Base-by-base conservation (phyloP, 1,140 invertebrate species). In the Megathymus violae region DNA sequence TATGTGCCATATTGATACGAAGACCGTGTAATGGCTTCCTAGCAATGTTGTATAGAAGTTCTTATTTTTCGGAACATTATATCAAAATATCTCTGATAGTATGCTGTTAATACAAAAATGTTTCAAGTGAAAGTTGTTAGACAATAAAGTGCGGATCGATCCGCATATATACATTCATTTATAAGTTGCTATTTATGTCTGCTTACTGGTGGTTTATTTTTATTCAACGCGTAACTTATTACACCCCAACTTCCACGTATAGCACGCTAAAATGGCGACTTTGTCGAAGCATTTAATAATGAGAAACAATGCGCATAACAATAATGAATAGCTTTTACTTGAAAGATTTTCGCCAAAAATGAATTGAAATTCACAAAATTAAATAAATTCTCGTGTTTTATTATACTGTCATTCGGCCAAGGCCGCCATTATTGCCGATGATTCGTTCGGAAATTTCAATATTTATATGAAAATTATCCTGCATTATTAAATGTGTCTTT, bases 31-130 rank as follows among this genome's bases (percentile, higher is more conserved):
- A 89, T 89, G 87, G 87, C 86, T 82, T 84, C 85, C 80, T 52
- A 70, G 62, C 62, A 52, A 71, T 76, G 71, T 78, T 76, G 47
- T 51, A 70, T 56, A 51, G 52, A 86, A 87, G 60, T 85, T 83
- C 13, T 17, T 58, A 73, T 65, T 75, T 76, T 74, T 65, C 50
- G 14, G 59, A 67, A 63, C 61, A 76, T 82, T 67, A 54, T 71
- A 69, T 81, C 67, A 25, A 85, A 85, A 89, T 88, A 88, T 86
- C 82, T 85, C 83, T 86, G 83, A 75, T 84, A 80, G 76, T 88
- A 80, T 67, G 51, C 47, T 31, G 47, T 71, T 69, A 68, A 56
- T 69, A 52, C 22, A 50, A 78, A 83, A 85, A 84, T 82, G 76
- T 82, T 83, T 82, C 73, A 83, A 75, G 73, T 78, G 73, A 85